Evolutionary conservation across 2,888 invertebrate genomes (phyloP), one percentile per base, ranked within the genome.

Genomic region (Phengaris alcon): DNA sequence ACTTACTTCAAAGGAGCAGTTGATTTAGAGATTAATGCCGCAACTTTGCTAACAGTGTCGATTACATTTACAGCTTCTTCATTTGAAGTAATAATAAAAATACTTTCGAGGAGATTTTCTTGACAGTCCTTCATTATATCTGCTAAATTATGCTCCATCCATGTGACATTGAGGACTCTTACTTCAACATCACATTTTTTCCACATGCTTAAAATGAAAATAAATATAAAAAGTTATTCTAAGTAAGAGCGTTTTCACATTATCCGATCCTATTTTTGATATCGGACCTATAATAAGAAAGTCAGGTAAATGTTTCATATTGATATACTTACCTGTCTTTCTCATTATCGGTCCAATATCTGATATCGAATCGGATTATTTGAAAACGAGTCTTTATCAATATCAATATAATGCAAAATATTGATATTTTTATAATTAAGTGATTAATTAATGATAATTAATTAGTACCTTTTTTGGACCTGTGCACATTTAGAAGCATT

Each of bases 401-500:
- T 35, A 35, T 35, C 35, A 35, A 35, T 35, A 35, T 35, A 35
- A 3, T 35, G 2, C 4, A 35, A 35, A 35, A 35, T 4, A 35
- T 3, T 35, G 35, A 2, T 57, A 7, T 3, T 13, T 57, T 3
- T 10, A 13, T 13, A 6, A 12, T 15, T 59, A n/a, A 13, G 59
- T 13, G 3, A 35, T 4, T 35, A 35, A 35, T n/a, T 57, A 57
- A 57, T 57, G n/a, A 10, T n/a, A 57, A 35, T 22, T n/a, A 57
- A 35, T 22, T 13, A 9, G 8, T 75, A 79, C 79, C 76, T 74
- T 9, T 75, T n/a, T 57, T 79, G 78, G 57, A 76, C 48, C 7
- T 70, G 68, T 13, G 75, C 12, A 35, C 48, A 78, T 35, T 75
- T 76, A 12, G 77, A 76, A 46, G 77, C 57, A 1, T 76, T 77